Conservation (phyloP, 2,113 vertebrate species). For the Dendropsophus ebraccatus region DNA sequence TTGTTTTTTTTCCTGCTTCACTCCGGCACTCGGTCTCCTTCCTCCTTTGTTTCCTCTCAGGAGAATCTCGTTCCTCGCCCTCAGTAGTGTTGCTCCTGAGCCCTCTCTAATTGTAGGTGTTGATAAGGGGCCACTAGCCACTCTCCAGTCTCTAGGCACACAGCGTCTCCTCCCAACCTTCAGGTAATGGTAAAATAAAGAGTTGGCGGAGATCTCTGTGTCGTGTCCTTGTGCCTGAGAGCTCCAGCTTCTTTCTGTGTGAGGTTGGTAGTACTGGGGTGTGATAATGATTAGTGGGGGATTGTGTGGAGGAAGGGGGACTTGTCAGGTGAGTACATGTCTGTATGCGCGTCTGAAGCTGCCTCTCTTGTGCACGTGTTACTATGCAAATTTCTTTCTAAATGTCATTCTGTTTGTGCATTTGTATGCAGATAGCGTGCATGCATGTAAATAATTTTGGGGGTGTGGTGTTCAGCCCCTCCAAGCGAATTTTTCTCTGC, state of each 20-base stretch:
- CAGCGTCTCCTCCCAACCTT: slow-evolving; percentile 51
- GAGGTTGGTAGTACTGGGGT: slow-evolving; percentile 25
- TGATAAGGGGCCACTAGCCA: accelerated
- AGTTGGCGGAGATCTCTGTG: neutral
- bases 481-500: neutral
- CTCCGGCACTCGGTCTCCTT: neutral
- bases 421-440: neutral
- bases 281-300: slow-evolving; percentile 31
- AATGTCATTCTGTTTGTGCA: neutral
- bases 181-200: slow-evolving; percentile 42
- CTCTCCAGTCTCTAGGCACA: neutral
- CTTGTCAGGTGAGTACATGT: slow-evolving; percentile 40
- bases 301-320: neutral
- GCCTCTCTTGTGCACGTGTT: slow-evolving; percentile 44
- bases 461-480: neutral
- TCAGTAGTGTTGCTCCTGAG: slow-evolving; percentile 35
- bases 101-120: neutral
- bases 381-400: neutral
- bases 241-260: neutral
- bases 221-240: slow-evolving; percentile 23
- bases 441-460: neutral
- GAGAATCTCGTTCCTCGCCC: slow-evolving; percentile 12
- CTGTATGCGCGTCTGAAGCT: slow-evolving; percentile 35
- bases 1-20: neutral
- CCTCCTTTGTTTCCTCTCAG: slow-evolving; percentile 28